Evolutionary conservation across 1,140 invertebrate genomes (phyloP), one percentile per base, ranked within the genome.

Genomic region (Scaptodrosophila lebanonensis): DNA sequence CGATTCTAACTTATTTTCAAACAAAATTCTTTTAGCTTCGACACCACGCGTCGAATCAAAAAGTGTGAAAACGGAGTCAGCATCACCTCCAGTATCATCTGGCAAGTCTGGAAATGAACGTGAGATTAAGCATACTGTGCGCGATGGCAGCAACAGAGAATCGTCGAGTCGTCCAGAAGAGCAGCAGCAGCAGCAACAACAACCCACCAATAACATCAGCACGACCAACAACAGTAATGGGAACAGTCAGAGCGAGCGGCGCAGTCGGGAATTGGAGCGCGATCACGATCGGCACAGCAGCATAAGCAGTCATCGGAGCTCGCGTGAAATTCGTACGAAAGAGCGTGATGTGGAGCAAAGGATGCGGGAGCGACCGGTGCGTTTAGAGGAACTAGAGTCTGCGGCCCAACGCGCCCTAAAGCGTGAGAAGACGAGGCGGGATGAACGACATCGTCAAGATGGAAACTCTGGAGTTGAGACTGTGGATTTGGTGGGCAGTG

Each of bases 401-500:
- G 11, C 49, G 2, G 17, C 50, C 1, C 44, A 68, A 13, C 49
- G 57, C 3, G 36, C 42, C 1, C 15, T 30, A 0, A 79, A 79
- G 50, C 73, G 73, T 1, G 69, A 82, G 9, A 79, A 79, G 16
- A 13, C 51, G 0, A 56, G 75, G 2, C 76, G 75, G 2, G 75
- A 82, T 3, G 73, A 79, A 20, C 75, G 75, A 4, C 45, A 82
- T 45, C 54, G 73, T 2, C 68, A 79, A 13, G 73, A 79, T 4
- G 60, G 22, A 25, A 25, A 25, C 22, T 25, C 22, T 3, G 22
- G 50, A 4, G 11, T 82, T 1, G 75, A 79, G n/a, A 82, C 52
- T 1, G 73, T 79, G 33, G 73, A 79, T 42, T 33, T 79, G 15
- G 52, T 77, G 0, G 39, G 62, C 12, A 50, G 49, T 43, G 61